Conservation (phyloP, 2,888 invertebrate genomes). For the Hymenopus coronatus region DNA sequence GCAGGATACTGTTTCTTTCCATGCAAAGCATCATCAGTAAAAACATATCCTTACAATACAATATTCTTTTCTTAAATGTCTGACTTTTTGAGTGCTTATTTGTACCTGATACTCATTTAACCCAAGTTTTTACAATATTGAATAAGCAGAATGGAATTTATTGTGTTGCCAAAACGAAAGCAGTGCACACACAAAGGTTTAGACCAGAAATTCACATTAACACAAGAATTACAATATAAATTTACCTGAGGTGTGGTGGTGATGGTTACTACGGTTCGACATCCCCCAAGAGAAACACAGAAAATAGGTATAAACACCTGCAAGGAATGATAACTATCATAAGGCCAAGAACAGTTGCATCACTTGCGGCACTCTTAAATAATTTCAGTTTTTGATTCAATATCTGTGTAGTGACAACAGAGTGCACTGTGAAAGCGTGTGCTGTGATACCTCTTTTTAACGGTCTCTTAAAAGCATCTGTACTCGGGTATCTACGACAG, state of each 20-base stretch:
- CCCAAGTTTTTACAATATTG: too few relatives aligned
- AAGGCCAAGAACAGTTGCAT: not conserved
- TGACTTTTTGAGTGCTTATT: too few relatives aligned
- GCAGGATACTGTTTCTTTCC: too few relatives aligned
- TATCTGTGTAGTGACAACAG: not conserved
- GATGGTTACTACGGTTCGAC: not conserved
- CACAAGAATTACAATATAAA: not conserved
- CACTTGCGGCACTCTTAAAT: not conserved
- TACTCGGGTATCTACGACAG: too few relatives aligned
- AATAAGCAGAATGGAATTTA: too few relatives aligned
- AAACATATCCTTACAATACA: too few relatives aligned
- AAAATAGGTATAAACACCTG: constrained; percentile 7
- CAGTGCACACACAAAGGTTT: not conserved
- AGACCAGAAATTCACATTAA: not conserved
- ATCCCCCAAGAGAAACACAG: not conserved
- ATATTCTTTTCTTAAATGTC: too few relatives aligned
- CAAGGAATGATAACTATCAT: not conserved
- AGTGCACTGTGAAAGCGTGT: not conserved
- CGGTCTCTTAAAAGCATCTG: not conserved
- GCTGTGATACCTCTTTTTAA: not conserved
- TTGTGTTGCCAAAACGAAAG: not conserved
- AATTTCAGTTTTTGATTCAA: not conserved
- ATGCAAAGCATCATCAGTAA: too few relatives aligned
- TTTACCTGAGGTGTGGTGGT: not conserved
- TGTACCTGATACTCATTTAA: too few relatives aligned